Percentiles rank a stretch among this genome's conserved stretches.
Evolutionary conservation across 2,797 vertebrate genomes (phyloP).

Genomic region (Hypotaenidia philippensis): DNA sequence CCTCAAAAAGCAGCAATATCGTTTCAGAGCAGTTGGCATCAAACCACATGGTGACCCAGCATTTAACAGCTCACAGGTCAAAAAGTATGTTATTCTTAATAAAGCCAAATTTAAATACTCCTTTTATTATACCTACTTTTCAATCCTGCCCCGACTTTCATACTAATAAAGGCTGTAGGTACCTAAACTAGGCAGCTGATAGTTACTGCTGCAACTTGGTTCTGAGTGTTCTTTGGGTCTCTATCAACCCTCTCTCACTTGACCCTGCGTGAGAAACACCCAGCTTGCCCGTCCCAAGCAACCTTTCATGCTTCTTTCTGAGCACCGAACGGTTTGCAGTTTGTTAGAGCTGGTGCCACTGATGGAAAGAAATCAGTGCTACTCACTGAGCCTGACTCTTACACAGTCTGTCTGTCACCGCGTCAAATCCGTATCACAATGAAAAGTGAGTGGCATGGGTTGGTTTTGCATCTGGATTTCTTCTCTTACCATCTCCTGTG

Average conservation of each 20-base stretch:
- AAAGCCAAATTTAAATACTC: not conserved
- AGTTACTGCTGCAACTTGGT: too few species aligned
- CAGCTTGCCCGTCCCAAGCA: not conserved
- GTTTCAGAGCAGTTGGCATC: not conserved
- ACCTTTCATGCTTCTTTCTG: not conserved
- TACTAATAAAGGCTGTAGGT: not conserved
- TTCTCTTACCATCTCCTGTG: rapidly evolving
- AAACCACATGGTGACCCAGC: not conserved
- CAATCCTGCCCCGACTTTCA: not conserved
- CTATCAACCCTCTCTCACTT: not conserved
- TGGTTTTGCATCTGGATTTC: not conserved
- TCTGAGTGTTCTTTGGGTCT: too few species aligned
- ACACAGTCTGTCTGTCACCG: not conserved
- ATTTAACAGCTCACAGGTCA: not conserved
- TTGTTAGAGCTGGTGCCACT: not conserved
- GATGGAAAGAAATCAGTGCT: not conserved
- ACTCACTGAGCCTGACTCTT: not conserved
- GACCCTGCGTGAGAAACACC: not conserved
- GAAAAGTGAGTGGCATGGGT: not conserved
- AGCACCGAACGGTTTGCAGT: not conserved
- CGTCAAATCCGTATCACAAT: not conserved
- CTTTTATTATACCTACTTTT: not conserved
- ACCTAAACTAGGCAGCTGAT: not conserved
- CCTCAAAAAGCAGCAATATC: not conserved
- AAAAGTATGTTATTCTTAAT: not conserved